Base-by-base conservation (phyloP, 2,888 invertebrate genomes). In the Homarus gammarus region DNA sequence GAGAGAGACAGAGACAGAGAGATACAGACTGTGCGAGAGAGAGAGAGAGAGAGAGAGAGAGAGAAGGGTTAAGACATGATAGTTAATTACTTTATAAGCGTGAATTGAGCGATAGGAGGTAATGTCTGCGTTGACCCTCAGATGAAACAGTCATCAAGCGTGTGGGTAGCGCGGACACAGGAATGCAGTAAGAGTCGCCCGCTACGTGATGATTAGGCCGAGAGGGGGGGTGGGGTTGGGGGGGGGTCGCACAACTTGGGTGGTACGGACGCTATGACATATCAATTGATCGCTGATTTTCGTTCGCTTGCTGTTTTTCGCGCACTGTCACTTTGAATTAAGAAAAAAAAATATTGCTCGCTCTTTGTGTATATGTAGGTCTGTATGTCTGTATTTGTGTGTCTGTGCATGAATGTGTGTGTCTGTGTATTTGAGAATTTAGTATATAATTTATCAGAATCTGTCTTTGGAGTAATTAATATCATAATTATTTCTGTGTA, bases 81-180 rank as follows among this genome's bases (percentile, higher is more conserved):
- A 38, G 85, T 75, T 86, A 86, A 86, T 86, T 86, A 78, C 85
- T 86, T 86, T 86, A 86, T 86, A 86, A 86, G 85, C 85, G 68
- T 77, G 85, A 86, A 86, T 86, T 86, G 85, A 86, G 85, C 85
- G 85, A 86, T 86, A 78, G 85, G 64, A 68, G 85, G 36, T 86
- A 78, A 86, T 86, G 85, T 86, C 85, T 86, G 85, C 85, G 85
- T 86, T 70, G 85, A 77, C 78, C 27, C 77, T 22, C 73, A 33
- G 51, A 72, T 86, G 85, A 86, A 86, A 86, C 78, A 86, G 85
- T 78, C 85, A 77, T 86, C 85, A 86, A 51, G 40, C 77, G 12
- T 31, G 40, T n/a, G 44, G 38, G 84, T 64, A 40, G 33, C 36
- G 44, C n/a, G 77, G 84, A 77, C 73, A 77, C 77, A 86, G 85